These are phyloP conservation scores for Clarias gariepinus DNA, from an alignment of 2,113 vertebrate genomes.

Conservation along the genomic window DNA sequence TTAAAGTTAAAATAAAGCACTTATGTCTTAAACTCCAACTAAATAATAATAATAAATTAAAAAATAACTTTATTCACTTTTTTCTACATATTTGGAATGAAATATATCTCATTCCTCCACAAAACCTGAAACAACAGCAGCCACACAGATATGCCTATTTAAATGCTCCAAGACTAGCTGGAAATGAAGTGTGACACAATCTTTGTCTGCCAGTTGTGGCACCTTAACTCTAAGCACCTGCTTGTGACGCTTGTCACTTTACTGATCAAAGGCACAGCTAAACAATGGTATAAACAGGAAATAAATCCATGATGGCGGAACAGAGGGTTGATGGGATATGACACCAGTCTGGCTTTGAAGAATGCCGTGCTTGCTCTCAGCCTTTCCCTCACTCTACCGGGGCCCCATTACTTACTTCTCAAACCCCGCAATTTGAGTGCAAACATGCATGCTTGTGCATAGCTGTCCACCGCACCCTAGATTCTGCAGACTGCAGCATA, in stretches of 20 bases:
- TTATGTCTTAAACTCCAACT: too few species aligned
- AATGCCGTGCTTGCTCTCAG: conserved; percentile 10
- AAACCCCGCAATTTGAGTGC: conserved; percentile 67
- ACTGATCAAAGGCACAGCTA: conserved; percentile 40
- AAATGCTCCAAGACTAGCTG: not conserved
- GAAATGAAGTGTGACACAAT: conserved; percentile 29
- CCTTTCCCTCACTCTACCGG: conserved; percentile 15
- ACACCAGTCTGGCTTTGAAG: conserved; percentile 41
- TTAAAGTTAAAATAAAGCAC: too few species aligned
- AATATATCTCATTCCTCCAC: not conserved
- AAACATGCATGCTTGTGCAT: conserved; percentile 38
- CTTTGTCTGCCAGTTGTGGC: conserved; percentile 27
- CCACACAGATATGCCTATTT: conserved; percentile 12
- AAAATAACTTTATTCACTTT: not conserved
- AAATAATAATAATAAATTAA: too few species aligned
- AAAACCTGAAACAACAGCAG: conserved; percentile 19
- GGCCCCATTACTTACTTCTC: conserved; percentile 64
- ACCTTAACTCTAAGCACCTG: conserved; percentile 46
- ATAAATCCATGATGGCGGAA: conserved; percentile 34
- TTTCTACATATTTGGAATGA: not conserved
- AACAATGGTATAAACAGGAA: conserved; percentile 46
- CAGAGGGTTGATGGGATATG: conserved; percentile 29
- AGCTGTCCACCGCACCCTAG: conserved; percentile 35
- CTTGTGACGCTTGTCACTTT: conserved; percentile 40
- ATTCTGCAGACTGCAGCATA: conserved; percentile 66